phyloP scores from a whole-genome alignment of 35 echinoderm and acorn worm genomes.

The Acanthaster planci region DNA sequence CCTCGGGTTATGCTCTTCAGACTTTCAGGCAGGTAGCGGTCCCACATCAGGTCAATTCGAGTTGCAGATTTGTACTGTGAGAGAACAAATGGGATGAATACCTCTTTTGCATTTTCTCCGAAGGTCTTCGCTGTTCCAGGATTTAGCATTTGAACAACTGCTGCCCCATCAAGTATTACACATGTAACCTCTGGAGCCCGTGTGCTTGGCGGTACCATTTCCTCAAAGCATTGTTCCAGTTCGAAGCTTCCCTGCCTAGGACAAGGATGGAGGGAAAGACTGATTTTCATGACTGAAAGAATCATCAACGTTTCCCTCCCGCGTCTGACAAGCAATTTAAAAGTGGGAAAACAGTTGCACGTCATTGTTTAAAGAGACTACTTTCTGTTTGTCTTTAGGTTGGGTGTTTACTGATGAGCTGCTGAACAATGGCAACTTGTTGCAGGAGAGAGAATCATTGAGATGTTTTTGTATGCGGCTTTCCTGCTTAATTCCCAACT shows the following conservation, averaged over 20 bases:
- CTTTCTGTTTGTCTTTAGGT: constrained; percentile 28
- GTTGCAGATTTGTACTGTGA: neutral
- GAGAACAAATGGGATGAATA: constrained; percentile 46
- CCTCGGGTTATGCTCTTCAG: constrained; percentile 12
- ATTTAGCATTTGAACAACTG: constrained; percentile 50
- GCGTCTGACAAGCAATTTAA: constrained; percentile 37
- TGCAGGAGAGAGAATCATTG: constrained; percentile 39
- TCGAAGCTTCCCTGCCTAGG: neutral
- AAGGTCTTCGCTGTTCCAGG: constrained; percentile 52
- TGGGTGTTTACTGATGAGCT: neutral
- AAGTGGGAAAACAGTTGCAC: constrained; percentile 34
- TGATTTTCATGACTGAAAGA: constrained; percentile 68
- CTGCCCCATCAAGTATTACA: constrained; percentile 52
- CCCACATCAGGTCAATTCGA: constrained; percentile 13
- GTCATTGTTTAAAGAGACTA: constrained; percentile 45
- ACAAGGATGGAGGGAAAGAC: constrained; percentile 44
- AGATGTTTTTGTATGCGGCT: constrained; percentile 32
- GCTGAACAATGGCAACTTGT: constrained; percentile 49
- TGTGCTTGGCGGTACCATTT: neutral
- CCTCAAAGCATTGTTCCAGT: constrained; percentile 25
- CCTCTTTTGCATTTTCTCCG: constrained; percentile 28
- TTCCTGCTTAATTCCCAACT: constrained; percentile 39
- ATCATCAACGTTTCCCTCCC: constrained; percentile 44
- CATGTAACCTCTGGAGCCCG: neutral
- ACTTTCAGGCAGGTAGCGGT: constrained; percentile 29